Evolutionary conservation across 2,797 vertebrate species (phyloP), one percentile per base, ranked within the genome.

Genomic region (Danio choprae): DNA sequence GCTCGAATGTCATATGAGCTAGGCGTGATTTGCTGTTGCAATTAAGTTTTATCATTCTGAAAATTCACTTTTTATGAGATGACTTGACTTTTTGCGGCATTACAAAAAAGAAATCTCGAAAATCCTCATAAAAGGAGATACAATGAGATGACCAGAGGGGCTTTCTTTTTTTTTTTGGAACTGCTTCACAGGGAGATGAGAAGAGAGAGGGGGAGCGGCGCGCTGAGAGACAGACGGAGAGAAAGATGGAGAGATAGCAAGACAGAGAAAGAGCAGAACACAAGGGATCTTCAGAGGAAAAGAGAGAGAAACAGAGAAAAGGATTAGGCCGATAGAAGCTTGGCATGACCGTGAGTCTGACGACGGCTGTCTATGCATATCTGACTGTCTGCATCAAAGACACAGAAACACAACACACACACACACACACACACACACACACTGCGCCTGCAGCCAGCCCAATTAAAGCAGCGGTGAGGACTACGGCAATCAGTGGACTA

Each of bases 391-490:
- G 89, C 92, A 94, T 94, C 91, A 92, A 91, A 87, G 92, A 91
- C 92, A 93, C 93, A 91, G 58, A 74, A 84, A 85, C 82, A 88
- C 64, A 77, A 79, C 81, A 83, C 67, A 76, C 67, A 73, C 64
- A 84, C 75, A 76, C 67, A 79, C 81, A 83, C 67, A 76, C 67
- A 73, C 64, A 84, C 75, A 76, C 67, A 73, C 64, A 84, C 75
- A 78, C 90, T 82, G 53, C 41, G 94, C 96, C 94, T 95, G 92
- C 91, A 95, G 96, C 95, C 92, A 96, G 95, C 95, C 95, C 96
- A 97, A 98, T 98, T 97, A 98, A 96, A 94, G 96, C 95, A 96
- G 96, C 96, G 96, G 96, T 97, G 96, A 96, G 94, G 95, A 95
- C 91, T 91, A 93, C 93, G 91, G 93, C 91, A 87, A 94, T 95